Evolutionary conservation across 2,797 vertebrate species (phyloP).

Genomic region (Peromyscus aztecus): DNA sequence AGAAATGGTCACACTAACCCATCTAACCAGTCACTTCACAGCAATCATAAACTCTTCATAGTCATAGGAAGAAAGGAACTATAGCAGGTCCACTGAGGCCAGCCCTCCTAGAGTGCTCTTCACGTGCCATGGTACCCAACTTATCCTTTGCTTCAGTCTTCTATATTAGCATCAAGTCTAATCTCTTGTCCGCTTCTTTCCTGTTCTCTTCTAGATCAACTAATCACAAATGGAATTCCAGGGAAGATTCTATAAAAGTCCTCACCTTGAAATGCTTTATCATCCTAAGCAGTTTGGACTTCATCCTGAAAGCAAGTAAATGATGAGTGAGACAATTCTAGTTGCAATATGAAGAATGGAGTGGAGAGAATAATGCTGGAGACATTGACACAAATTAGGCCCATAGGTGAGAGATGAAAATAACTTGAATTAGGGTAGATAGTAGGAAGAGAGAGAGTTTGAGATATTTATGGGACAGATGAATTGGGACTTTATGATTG

Average conservation of each 20-base stretch:
- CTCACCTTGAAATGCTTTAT: constrained; percentile 25
- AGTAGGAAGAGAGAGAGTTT: background rate
- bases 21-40: background rate
- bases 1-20: background rate
- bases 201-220: background rate
- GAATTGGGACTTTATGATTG: background rate
- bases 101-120: background rate
- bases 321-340: background rate
- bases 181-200: background rate
- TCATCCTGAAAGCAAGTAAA: constrained; percentile 30
- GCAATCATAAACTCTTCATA: too few relatives aligned
- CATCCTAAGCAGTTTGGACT: constrained; percentile 16
- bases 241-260: background rate
- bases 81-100: background rate
- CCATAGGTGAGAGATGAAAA: background rate
- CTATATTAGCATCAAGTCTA: background rate
- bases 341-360: background rate
- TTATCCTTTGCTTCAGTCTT: background rate
- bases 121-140: background rate
- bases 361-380: background rate
- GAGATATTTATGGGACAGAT: background rate
- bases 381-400: background rate
- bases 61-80: background rate
- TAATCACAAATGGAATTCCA: constrained; percentile 54
- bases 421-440: background rate